Evolutionary conservation across 2,797 vertebrate genomes (phyloP).

Genomic region (Paratrypauchen microcephalus): DNA sequence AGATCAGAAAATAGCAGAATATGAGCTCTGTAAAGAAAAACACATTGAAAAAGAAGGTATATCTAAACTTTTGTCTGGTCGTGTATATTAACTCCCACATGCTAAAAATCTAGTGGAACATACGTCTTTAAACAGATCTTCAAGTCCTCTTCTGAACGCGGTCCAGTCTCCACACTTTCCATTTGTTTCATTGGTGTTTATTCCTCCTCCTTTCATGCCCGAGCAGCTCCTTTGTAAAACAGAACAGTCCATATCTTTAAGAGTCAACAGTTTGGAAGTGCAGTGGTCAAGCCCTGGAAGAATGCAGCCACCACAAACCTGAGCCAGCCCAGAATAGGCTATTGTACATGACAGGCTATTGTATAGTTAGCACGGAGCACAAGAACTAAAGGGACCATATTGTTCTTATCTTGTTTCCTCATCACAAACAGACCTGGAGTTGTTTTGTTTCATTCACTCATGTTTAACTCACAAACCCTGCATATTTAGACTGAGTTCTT

Average conservation of each 20-base stretch:
- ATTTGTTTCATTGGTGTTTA: not conserved
- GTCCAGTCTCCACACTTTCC: slow-evolving; percentile 7
- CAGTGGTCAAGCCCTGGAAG: slow-evolving; percentile 7
- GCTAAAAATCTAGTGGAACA: slow-evolving; percentile 7
- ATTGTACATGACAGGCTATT: not conserved
- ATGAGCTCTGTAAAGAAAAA: no score
- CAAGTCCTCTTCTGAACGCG: not conserved
- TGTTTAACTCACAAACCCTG: no score
- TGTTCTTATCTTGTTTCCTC: no score
- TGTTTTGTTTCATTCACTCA: no score
- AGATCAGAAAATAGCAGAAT: no score
- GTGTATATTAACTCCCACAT: not conserved
- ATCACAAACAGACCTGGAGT: no score
- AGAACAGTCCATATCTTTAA: not conserved
- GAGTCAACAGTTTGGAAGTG: slow-evolving; percentile 4
- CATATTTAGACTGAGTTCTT: no score
- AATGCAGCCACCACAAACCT: slow-evolving; percentile 8
- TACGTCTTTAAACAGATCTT: slow-evolving; percentile 16
- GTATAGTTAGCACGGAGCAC: not conserved
- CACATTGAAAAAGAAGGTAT: no score
- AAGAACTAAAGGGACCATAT: no score
- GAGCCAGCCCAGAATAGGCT: not conserved
- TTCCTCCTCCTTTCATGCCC: slow-evolving; percentile 3
- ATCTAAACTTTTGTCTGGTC: no score
- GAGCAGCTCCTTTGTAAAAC: not conserved